phyloP scores from a whole-genome alignment of 2,797 vertebrate species.

The Pyrocephalus nanus region DNA sequence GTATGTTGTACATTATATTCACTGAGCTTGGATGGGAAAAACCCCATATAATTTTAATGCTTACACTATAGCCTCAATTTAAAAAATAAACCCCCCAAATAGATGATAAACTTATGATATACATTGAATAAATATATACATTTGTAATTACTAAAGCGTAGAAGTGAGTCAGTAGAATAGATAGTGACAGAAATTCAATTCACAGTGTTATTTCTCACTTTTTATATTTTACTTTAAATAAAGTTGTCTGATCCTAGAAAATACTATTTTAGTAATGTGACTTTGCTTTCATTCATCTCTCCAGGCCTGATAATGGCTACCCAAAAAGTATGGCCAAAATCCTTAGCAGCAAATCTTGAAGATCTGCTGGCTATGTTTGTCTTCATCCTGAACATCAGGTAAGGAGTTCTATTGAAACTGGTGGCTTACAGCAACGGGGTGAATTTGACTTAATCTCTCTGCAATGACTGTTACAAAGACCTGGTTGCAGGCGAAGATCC shows the following conservation, averaged over 20 bases:
- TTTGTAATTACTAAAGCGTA: not conserved
- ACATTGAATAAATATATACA: not conserved
- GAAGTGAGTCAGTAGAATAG: not conserved
- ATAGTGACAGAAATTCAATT: not conserved
- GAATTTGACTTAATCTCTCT: not conserved
- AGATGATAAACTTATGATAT: not conserved
- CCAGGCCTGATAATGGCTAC: not conserved
- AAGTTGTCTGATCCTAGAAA: not conserved
- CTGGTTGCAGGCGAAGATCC: not conserved
- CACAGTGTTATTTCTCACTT: not conserved
- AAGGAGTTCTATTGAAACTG: not conserved
- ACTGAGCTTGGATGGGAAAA: not conserved
- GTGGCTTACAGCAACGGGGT: fast-evolving
- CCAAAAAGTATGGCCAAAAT: not conserved
- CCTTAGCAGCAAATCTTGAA: not conserved
- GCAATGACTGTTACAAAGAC: not conserved
- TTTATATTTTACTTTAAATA: not conserved
- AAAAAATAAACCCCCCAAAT: fast-evolving
- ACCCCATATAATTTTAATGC: not conserved
- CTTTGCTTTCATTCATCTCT: not conserved
- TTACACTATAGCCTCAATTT: not conserved
- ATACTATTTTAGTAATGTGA: not conserved
- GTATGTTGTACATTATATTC: not conserved
- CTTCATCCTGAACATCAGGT: not conserved
- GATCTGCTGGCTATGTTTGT: not conserved